These are phyloP conservation scores for Lobophora halterata DNA, from an alignment of 2,888 invertebrate genomes.

Conservation along the genomic window DNA sequence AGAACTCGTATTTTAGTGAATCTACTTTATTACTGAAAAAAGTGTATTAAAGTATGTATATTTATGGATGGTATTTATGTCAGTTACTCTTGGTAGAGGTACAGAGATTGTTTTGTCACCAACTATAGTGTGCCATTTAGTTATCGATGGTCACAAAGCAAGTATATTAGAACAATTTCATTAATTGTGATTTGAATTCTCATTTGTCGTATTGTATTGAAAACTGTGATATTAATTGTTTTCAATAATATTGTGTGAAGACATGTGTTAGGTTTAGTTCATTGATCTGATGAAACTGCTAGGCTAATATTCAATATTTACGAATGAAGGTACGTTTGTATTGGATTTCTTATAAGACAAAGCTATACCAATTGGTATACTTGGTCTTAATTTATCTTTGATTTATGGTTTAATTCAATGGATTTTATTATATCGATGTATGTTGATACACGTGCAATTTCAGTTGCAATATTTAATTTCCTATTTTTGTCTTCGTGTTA, in stretches of 20 bases:
- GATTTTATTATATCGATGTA: too few relatives aligned
- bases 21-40: too few relatives aligned
- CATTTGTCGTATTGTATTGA: constrained; percentile 64
- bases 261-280: constrained; percentile 46
- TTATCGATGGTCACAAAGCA: constrained; percentile 75
- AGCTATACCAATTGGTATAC: too few relatives aligned
- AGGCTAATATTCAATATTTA: too few relatives aligned
- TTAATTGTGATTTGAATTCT: constrained; percentile 45
- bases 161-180: constrained; percentile 49
- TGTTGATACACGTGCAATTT: constrained; percentile 47
- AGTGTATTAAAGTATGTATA: too few relatives aligned
- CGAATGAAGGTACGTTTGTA: too few relatives aligned
- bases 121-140: constrained; percentile 75
- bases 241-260: constrained; percentile 66
- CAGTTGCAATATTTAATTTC: constrained; percentile 55
- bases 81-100: constrained; percentile 15
- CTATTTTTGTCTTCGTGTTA: constrained; percentile 57
- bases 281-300: too few relatives aligned
- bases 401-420: too few relatives aligned
- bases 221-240: constrained; percentile 80
- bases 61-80: too few relatives aligned
- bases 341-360: too few relatives aligned
- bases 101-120: constrained; percentile 69
- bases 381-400: too few relatives aligned
- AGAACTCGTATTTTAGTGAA: too few relatives aligned